These are phyloP conservation scores for Hiodon alosoides DNA, from an alignment of 2,113 vertebrate genomes.

Conservation along the genomic window DNA sequence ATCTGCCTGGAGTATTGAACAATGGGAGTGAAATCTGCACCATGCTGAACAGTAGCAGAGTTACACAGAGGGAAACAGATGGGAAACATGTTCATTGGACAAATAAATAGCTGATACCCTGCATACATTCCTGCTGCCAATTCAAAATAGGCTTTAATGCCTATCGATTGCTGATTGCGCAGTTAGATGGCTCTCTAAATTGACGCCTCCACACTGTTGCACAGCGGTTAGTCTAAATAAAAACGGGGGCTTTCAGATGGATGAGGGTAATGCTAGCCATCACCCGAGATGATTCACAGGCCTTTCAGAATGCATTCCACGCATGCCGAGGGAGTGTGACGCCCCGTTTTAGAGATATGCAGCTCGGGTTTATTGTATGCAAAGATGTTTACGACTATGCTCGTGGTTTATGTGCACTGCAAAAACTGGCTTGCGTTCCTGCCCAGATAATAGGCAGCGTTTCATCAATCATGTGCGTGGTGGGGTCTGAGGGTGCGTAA, in stretches of 20 bases:
- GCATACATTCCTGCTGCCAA: not conserved
- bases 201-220: not conserved
- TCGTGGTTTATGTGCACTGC: not conserved
- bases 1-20: not conserved
- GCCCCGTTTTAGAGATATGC: not conserved
- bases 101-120: not conserved
- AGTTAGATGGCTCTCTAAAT: not conserved
- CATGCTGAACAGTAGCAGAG: not conserved
- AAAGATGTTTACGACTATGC: not conserved
- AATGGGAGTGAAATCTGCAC: not conserved
- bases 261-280: not conserved
- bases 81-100: not conserved
- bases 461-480: too few relatives aligned
- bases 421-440: not conserved
- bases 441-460: not conserved
- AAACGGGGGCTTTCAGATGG: not conserved
- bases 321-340: not conserved
- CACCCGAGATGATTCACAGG: not conserved
- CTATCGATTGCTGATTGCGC: not conserved
- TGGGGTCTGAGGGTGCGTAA: too few relatives aligned
- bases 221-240: not conserved
- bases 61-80: not conserved
- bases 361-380: not conserved
- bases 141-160: conserved; percentile 9
- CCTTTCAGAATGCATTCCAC: not conserved